Conservation (phyloP, 2,888 invertebrate genomes). For the Eurois occulta region DNA sequence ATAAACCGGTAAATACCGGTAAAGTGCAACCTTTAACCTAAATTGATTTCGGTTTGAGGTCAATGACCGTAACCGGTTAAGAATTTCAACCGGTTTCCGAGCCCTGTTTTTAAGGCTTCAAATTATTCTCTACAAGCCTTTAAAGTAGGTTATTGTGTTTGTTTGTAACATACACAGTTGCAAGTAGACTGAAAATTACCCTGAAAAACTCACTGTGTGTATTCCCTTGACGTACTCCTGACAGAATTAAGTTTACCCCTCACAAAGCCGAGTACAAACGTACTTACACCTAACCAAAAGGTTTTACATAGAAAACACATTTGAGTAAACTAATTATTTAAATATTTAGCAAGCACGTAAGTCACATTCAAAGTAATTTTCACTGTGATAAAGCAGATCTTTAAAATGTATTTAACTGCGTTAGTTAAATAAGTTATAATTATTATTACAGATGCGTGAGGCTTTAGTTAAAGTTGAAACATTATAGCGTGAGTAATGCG, state of each 20-base stretch:
- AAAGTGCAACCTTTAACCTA: too few species aligned
- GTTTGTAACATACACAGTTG: slow-evolving; percentile 15
- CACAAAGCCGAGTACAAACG: slow-evolving; percentile 35
- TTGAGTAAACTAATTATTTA: slow-evolving; percentile 24
- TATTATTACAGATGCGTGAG: slow-evolving; percentile 65
- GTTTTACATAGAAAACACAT: slow-evolving; percentile 23
- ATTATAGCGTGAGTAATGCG: slow-evolving; percentile 74
- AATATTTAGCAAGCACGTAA: slow-evolving; percentile 30
- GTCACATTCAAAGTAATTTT: slow-evolving; percentile 50
- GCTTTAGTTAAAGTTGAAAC: slow-evolving; percentile 69
- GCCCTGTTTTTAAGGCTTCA: slow-evolving; percentile 5
- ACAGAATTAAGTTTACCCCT: slow-evolving; percentile 47
- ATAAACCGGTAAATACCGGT: too few species aligned
- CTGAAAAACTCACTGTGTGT: slow-evolving; percentile 41
- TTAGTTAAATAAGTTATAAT: slow-evolving; percentile 62
- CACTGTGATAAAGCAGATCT: slow-evolving; percentile 42
- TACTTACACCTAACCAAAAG: slow-evolving; percentile 5
- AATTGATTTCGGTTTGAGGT: too few species aligned
- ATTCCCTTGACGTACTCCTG: slow-evolving; percentile 51
- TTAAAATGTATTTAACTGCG: slow-evolving; percentile 53
- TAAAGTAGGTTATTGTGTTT: slow-evolving; percentile 29
- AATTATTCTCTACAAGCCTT: slow-evolving; percentile 31
- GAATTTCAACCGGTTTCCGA: too few species aligned
- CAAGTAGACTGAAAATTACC: slow-evolving; percentile 36
- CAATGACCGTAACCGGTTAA: too few species aligned